phyloP scores from a whole-genome alignment of 1,140 invertebrate genomes.

The Helicoverpa armigera region DNA sequence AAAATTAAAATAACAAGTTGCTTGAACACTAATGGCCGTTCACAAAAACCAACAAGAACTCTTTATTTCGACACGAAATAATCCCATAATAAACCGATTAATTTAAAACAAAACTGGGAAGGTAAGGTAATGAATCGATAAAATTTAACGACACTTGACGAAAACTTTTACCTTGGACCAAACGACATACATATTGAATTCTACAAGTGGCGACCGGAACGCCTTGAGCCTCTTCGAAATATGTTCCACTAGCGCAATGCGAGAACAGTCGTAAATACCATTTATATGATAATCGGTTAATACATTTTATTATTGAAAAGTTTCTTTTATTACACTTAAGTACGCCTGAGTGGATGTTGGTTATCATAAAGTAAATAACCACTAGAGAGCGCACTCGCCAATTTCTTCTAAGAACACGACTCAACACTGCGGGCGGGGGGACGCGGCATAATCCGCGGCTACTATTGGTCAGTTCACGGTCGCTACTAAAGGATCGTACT shows the following conservation, averaged over 20 bases:
- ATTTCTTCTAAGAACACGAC: too few species aligned
- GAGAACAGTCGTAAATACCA: conserved; percentile 44
- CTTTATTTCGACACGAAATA: conserved; percentile 22
- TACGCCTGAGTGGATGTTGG: background rate
- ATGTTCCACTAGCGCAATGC: conserved; percentile 46
- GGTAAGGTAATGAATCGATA: conserved; percentile 11
- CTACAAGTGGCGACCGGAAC: conserved; percentile 45
- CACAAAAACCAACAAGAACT: background rate
- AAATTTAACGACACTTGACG: conserved; percentile 37
- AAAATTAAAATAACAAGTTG: background rate
- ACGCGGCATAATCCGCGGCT: too few species aligned
- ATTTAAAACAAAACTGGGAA: conserved; percentile 29
- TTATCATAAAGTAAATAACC: too few species aligned
- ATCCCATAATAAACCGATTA: conserved; percentile 36
- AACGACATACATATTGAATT: conserved; percentile 51
- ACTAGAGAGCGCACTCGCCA: too few species aligned
- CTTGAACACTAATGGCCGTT: background rate
- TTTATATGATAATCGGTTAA: conserved; percentile 51
- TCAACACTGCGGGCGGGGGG: too few species aligned
- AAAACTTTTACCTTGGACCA: conserved; percentile 33
- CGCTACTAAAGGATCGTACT: too few species aligned
- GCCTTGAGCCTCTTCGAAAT: conserved; percentile 55
- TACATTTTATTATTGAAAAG: conserved; percentile 14
- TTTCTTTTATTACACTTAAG: background rate
- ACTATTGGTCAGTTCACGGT: too few species aligned